Evolutionary conservation across 1,140 invertebrate genomes (phyloP).

Genomic region (Drosophila arizonae): DNA sequence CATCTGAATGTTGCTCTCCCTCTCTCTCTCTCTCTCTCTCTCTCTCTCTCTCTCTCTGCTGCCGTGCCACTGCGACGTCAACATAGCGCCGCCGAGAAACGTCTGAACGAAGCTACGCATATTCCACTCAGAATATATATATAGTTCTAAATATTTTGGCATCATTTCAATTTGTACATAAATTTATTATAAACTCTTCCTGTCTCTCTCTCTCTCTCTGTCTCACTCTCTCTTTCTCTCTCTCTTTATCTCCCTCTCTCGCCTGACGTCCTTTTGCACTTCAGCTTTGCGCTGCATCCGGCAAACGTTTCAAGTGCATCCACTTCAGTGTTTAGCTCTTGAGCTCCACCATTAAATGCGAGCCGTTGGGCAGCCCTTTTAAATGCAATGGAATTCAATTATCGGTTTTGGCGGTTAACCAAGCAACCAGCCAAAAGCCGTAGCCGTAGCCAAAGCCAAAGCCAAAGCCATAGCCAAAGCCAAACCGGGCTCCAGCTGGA

Average conservation of each 20-base stretch:
- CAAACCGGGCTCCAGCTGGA: conserved; percentile 9
- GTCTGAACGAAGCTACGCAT: no score
- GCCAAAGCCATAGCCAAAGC: neutral
- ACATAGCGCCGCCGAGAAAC: no score
- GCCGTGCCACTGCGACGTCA: no score
- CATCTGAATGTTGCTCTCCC: no score
- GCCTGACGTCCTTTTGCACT: neutral
- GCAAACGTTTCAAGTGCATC: neutral
- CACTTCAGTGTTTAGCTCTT: conserved; percentile 2
- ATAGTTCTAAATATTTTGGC: no score
- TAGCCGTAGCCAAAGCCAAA: no score
- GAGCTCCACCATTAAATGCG: neutral
- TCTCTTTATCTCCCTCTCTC: neutral
- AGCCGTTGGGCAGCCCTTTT: neutral
- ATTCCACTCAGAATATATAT: no score
- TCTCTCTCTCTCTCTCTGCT: no score
- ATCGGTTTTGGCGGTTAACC: conserved; percentile 40
- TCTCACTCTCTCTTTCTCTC: neutral
- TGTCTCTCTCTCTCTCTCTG: no score
- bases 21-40: no score
- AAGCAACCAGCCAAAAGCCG: conserved; percentile 6
- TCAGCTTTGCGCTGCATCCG: neutral
- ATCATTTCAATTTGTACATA: no score
- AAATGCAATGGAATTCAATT: conserved; percentile 48
- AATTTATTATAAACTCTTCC: no score